Percentiles rank a stretch among this genome's conserved stretches.
Conservation (phyloP, 2,888 invertebrate genomes). For the Danaus chrysippus region DNA sequence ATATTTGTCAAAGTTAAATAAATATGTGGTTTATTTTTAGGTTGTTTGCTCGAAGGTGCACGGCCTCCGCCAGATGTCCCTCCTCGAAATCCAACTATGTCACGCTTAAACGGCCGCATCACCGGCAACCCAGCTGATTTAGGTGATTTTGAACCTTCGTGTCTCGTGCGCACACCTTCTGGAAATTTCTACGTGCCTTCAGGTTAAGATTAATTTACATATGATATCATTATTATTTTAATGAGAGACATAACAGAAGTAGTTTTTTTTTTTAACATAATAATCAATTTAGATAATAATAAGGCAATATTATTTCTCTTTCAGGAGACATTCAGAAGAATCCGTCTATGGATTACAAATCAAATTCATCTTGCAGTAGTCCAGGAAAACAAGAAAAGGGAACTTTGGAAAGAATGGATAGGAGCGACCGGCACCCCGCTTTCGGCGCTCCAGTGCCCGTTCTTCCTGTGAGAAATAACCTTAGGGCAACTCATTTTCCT, state of each 20-base stretch:
- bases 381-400: constrained; percentile 82
- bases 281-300: constrained; percentile 1
- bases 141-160: constrained; percentile 92
- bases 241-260: too few species aligned
- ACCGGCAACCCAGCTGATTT: constrained; percentile 88
- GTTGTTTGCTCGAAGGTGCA: constrained; percentile 91
- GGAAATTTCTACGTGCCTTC: constrained; percentile 97
- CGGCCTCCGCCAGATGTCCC: constrained; percentile 94
- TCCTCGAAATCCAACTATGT: constrained; percentile 92
- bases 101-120: constrained; percentile 92
- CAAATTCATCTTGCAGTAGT: constrained; percentile 92
- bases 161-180: constrained; percentile 93
- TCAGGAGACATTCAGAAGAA: constrained; percentile 92
- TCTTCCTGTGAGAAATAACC: constrained; percentile 86
- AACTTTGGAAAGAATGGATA: constrained; percentile 72
- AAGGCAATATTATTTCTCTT: constrained; percentile 40
- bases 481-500: constrained; percentile 86
- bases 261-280: neutral
- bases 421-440: constrained; percentile 81
- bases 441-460: constrained; percentile 85
- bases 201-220: constrained; percentile 66
- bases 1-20: neutral
- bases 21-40: constrained; percentile 68
- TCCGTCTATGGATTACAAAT: constrained; percentile 93
- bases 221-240: neutral